Evolutionary conservation across 1,140 invertebrate genomes (phyloP).

Genomic region (Neomicropteryx cornuta): DNA sequence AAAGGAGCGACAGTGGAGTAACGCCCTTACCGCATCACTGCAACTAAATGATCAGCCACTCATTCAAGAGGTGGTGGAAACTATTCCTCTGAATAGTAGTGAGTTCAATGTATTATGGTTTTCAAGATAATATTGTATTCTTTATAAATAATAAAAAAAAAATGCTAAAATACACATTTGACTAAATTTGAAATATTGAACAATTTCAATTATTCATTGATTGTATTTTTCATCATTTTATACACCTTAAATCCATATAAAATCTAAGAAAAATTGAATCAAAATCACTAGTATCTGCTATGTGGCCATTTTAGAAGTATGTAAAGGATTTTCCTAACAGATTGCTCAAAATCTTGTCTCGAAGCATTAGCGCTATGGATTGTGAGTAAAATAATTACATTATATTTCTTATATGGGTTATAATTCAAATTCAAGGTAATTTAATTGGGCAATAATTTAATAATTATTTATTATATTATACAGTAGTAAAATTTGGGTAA

Average conservation of each 20-base stretch:
- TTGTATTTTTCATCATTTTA: background rate
- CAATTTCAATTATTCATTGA: background rate
- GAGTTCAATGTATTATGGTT: conserved; percentile 27
- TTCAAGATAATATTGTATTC: background rate
- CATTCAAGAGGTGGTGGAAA: conserved; percentile 77
- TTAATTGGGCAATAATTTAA: no score
- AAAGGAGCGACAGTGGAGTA: conserved; percentile 47
- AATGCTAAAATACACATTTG: conserved; percentile 6
- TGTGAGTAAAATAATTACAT: no score
- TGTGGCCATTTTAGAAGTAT: no score
- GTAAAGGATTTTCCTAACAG: no score
- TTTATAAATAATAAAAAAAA: conserved; percentile 2
- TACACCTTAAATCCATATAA: background rate
- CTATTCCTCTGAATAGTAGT: conserved; percentile 65
- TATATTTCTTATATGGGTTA: no score
- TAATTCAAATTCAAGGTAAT: no score
- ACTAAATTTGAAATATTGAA: conserved; percentile 4
- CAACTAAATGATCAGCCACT: conserved; percentile 75
- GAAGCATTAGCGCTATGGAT: no score
- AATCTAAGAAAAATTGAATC: background rate
- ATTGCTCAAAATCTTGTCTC: no score
- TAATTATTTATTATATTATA: no score
- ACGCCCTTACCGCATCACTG: conserved; percentile 74
- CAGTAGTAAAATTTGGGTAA: no score
- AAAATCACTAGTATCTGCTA: no score